Evolutionary conservation across 2,888 invertebrate genomes (phyloP).

Genomic region (Drosophila kanekoi): DNA sequence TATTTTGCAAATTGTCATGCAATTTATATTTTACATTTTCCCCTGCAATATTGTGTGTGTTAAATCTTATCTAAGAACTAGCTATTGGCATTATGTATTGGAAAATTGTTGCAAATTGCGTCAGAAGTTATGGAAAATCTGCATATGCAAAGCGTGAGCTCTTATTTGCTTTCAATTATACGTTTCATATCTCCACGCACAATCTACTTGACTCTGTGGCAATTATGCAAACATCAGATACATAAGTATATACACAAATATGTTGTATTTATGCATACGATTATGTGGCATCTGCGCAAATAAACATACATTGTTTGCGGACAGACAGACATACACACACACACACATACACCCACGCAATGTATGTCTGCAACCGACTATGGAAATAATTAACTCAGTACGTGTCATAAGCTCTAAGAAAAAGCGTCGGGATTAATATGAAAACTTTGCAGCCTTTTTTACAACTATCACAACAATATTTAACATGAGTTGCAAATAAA

Average conservation of each 20-base stretch:
- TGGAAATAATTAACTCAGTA: not conserved
- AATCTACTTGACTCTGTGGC: slow-evolving; percentile 26
- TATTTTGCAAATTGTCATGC: not conserved
- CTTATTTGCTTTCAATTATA: slow-evolving; percentile 47
- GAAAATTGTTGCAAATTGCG: slow-evolving; percentile 50
- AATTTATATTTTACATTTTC: slow-evolving; percentile 19
- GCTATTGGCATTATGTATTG: slow-evolving; percentile 22
- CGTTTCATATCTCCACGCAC: slow-evolving; percentile 5
- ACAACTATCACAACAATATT: too few relatives aligned
- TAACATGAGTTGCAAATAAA: not conserved
- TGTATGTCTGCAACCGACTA: not conserved
- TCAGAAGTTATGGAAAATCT: slow-evolving; percentile 27
- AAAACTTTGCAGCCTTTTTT: too few relatives aligned
- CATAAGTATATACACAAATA: slow-evolving; percentile 8
- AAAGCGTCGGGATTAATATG: not conserved
- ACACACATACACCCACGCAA: not conserved
- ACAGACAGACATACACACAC: not conserved
- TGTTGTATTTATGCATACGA: not conserved
- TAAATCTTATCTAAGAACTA: slow-evolving; percentile 4
- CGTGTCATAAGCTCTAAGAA: not conserved
- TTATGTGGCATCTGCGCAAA: slow-evolving; percentile 9
- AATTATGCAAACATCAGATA: slow-evolving; percentile 48
- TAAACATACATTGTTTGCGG: slow-evolving; percentile 10
- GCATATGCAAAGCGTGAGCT: slow-evolving; percentile 1
- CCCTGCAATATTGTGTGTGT: not conserved